Evolutionary conservation across 1,140 invertebrate species (phyloP).

Genomic region (Amyelois transitella): DNA sequence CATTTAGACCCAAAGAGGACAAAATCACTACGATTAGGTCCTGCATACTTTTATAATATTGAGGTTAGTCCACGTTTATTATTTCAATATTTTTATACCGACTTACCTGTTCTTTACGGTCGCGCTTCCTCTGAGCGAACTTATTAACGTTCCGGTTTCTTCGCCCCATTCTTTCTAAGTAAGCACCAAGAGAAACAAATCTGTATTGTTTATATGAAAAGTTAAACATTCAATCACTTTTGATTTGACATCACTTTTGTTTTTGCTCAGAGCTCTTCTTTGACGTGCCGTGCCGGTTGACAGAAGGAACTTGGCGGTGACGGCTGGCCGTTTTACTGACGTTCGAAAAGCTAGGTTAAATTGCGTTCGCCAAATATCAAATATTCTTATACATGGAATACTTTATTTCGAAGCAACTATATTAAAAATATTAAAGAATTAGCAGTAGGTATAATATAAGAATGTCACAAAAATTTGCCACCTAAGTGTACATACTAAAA

Average conservation of each 20-base stretch:
- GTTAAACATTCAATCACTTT: constrained; percentile 21
- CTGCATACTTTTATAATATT: not conserved
- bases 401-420: too few species aligned
- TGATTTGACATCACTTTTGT: not conserved
- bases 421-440: too few species aligned
- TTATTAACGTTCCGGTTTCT: constrained; percentile 64
- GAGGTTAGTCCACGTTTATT: not conserved
- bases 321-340: too few species aligned
- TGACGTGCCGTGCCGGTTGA: not conserved
- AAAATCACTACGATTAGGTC: too few species aligned
- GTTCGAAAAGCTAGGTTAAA: too few species aligned
- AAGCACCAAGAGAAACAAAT: constrained; percentile 38
- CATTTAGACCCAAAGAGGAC: too few species aligned
- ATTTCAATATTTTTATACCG: constrained; percentile 1
- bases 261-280: too few species aligned
- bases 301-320: not conserved
- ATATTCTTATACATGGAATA: too few species aligned
- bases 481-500: too few species aligned
- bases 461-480: too few species aligned
- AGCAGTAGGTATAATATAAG: too few species aligned
- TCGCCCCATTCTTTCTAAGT: constrained; percentile 59
- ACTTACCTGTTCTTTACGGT: constrained; percentile 62
- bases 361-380: too few species aligned
- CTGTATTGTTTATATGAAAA: constrained; percentile 34
- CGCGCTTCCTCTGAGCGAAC: constrained; percentile 69